phyloP scores from a whole-genome alignment of 2,797 vertebrate genomes.

The Melanotaenia trifasciata region DNA sequence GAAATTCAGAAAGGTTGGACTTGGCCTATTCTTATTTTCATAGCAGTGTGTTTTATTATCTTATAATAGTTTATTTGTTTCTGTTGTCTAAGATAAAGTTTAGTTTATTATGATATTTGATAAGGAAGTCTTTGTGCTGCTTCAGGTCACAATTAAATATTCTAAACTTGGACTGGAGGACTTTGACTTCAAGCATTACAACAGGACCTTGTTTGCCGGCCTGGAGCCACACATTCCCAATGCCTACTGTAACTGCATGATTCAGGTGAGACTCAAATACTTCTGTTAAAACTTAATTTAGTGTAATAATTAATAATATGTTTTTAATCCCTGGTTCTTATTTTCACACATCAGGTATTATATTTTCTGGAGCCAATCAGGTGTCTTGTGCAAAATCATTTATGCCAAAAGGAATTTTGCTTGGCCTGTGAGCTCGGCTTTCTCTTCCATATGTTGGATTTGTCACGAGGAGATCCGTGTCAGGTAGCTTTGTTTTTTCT shows the following conservation, averaged over 20 bases:
- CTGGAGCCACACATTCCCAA: constrained; percentile 98
- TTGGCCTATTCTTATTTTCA: not conserved
- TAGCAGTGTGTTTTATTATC: not conserved
- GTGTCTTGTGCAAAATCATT: constrained; percentile 95
- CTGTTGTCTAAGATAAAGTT: not conserved
- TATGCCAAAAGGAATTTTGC: constrained; percentile 99
- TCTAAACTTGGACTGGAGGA: constrained; percentile 97
- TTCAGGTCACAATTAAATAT: constrained; percentile 98
- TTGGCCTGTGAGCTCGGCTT: constrained; percentile 97
- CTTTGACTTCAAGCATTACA: constrained; percentile 99
- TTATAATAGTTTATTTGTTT: not conserved
- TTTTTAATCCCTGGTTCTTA: not conserved
- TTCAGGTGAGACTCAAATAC: constrained; percentile 85
- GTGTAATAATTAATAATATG: not conserved
- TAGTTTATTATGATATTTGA: not conserved
- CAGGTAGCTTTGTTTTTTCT: constrained; percentile 82
- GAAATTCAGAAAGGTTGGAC: constrained; percentile 95
- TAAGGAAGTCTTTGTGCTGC: not conserved
- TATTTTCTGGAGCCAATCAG: constrained; percentile 97
- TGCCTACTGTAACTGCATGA: constrained; percentile 99
- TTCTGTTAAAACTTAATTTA: not conserved
- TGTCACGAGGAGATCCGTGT: constrained; percentile 96
- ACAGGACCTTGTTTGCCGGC: constrained; percentile 96
- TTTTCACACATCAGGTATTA: constrained; percentile 84
- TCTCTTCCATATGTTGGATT: constrained; percentile 97